Evolutionary conservation across 2,797 vertebrate species (phyloP), one percentile per base, ranked within the genome.

Genomic region (Poliocrania exsul): DNA sequence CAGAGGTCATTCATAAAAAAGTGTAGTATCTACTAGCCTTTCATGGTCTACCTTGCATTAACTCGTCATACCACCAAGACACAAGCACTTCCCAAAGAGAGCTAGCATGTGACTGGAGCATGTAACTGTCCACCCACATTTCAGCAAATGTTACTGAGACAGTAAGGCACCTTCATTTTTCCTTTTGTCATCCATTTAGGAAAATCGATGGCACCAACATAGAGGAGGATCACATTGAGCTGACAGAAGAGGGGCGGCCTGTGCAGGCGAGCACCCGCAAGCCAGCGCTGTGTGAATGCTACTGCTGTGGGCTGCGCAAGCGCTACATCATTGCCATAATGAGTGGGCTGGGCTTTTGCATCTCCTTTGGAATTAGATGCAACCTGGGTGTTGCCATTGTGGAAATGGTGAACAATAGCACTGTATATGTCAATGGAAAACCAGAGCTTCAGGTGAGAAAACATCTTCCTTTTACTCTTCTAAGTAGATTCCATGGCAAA

Each of bases 341-440:
- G 98, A 99, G 99, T 0, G 99, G 99, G 16, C 97, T 99, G 94
- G 99, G 99, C 49, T 99, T 99, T 96, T 99, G 99, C 98, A 99
- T 99, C 97, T 99, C 99, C 50, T 99, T 99, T 4, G 99, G 99
- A 79, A 99, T 99, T 95, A 98, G 99, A 28, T 99, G 99, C 95
- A 99, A 99, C 95, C 98, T 99, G 40, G 99, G 99, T 1, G 99
- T 99, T 54, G 99, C 99, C 96, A 99, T 99, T 0, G 99, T 99
- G 89, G 99, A 99, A 97, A 99, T 99, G 99, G 99, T 99, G 94
- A 99, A 99, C 98, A 99, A 99, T 75, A 99, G 97, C 97, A 99
- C 99, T 0, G 92, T 99, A 51, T 99, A 99, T 25, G 96, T 99
- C 21, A 98, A 99, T 5, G 99, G 99, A 44, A 99, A 99, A 61